Evolutionary conservation across 2,888 invertebrate species (phyloP).

Genomic region (Oscheius onirici): DNA sequence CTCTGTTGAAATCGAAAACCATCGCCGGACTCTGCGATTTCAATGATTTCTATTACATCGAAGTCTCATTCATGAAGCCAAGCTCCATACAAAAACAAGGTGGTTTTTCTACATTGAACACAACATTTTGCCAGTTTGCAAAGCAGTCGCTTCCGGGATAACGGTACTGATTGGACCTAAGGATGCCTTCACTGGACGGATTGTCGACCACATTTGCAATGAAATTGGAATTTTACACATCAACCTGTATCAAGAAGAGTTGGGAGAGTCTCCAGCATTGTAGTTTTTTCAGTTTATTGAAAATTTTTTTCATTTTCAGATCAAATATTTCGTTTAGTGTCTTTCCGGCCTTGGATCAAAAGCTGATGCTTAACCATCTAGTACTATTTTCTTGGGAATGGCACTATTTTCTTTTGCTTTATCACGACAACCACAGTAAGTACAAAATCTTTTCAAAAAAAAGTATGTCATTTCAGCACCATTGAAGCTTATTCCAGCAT

Average conservation of each 20-base stretch:
- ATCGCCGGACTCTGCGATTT: neutral
- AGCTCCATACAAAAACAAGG: neutral
- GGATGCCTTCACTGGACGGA: slow-evolving; percentile 41
- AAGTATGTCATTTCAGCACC: slow-evolving; percentile 38
- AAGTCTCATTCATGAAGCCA: neutral
- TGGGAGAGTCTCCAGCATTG: neutral
- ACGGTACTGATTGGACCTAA: slow-evolving; percentile 55
- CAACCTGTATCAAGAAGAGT: slow-evolving; percentile 17
- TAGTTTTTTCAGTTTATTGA: neutral
- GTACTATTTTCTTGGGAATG: slow-evolving; percentile 30
- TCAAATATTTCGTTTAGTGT: slow-evolving; percentile 8
- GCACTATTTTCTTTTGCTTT: slow-evolving; percentile 33
- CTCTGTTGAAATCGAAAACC: neutral
- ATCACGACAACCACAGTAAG: slow-evolving; percentile 29
- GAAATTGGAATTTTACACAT: slow-evolving; percentile 54
- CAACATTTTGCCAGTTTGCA: slow-evolving; percentile 44
- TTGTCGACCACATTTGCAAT: slow-evolving; percentile 54
- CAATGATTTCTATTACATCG: slow-evolving; percentile 5
- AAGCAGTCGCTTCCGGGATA: slow-evolving; percentile 41
- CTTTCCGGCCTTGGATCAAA: slow-evolving; percentile 18
- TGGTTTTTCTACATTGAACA: neutral
- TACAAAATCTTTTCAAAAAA: neutral
- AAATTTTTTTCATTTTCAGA: neutral
- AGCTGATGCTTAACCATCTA: slow-evolving; percentile 12
- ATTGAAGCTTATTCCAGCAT: slow-evolving; percentile 41